Evolutionary conservation across 2,113 vertebrate genomes (phyloP).

Genomic region (Motacilla tschutschensis): DNA sequence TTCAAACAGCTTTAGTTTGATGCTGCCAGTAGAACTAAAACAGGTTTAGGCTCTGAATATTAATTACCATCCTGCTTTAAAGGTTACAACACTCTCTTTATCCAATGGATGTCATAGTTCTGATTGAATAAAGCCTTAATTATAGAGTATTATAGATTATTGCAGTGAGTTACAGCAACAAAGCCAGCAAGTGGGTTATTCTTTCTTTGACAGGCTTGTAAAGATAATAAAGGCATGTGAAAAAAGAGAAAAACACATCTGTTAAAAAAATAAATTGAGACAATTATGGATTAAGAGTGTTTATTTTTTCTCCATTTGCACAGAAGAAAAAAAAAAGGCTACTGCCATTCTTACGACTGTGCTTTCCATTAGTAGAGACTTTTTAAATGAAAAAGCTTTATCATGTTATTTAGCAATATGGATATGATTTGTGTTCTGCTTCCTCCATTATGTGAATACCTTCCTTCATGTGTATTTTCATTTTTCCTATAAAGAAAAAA

Average conservation of each 20-base stretch:
- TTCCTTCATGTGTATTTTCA: background rate
- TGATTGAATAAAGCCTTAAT: constrained; percentile 7
- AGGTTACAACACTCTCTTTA: background rate
- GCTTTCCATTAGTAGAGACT: background rate
- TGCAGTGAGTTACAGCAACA: background rate
- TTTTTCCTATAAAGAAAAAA: background rate
- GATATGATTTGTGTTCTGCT: background rate
- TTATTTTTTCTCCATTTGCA: background rate
- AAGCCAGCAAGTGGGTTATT: background rate
- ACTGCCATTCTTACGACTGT: background rate
- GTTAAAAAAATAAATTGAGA: background rate
- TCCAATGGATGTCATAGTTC: background rate
- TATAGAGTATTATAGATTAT: background rate
- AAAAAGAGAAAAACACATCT: background rate
- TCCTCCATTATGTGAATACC: background rate
- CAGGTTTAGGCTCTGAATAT: background rate
- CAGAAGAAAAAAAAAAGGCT: background rate
- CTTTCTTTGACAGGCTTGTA: background rate
- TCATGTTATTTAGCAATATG: background rate
- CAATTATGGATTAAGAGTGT: background rate
- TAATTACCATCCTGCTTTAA: constrained; percentile 1
- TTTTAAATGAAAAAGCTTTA: rapidly evolving
- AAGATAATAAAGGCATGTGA: background rate
- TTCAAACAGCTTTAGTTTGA: background rate
- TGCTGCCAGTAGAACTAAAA: background rate